These are phyloP conservation scores for Drosophila nigricruria DNA, from an alignment of 2,888 invertebrate species.

Conservation along the genomic window DNA sequence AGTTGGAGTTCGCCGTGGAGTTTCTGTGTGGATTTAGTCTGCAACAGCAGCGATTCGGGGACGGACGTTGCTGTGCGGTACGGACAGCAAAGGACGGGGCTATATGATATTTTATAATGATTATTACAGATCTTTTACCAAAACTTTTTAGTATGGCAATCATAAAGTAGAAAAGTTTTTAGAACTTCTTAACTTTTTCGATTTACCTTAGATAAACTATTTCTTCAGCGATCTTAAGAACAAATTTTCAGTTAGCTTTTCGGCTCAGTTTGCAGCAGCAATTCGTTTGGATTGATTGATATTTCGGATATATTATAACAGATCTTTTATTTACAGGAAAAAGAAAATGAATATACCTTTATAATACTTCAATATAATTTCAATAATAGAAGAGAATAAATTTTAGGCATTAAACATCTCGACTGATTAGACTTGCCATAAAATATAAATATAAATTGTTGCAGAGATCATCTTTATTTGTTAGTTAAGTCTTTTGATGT, in stretches of 20 bases:
- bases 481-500: no score
- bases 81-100: background rate
- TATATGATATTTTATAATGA: background rate
- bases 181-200: no score
- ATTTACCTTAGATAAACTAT: background rate
- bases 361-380: no score
- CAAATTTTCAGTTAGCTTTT: background rate
- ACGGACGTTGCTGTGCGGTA: slow-evolving; percentile 38
- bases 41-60: slow-evolving; percentile 39
- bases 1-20: slow-evolving; percentile 23
- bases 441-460: no score
- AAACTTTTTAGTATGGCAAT: background rate
- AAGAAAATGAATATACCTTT: background rate
- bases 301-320: background rate
- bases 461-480: no score
- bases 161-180: background rate
- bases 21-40: slow-evolving; percentile 51
- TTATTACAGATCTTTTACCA: background rate
- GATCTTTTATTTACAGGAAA: background rate
- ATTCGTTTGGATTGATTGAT: no score
- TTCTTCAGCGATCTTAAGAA: background rate
- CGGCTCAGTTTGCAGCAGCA: no score
- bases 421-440: no score
- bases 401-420: no score
- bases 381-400: no score